Percentiles rank a stretch among this genome's conserved stretches.
phyloP scores from a whole-genome alignment of 2,113 vertebrate species.

The Sminthopsis crassicaudata region DNA sequence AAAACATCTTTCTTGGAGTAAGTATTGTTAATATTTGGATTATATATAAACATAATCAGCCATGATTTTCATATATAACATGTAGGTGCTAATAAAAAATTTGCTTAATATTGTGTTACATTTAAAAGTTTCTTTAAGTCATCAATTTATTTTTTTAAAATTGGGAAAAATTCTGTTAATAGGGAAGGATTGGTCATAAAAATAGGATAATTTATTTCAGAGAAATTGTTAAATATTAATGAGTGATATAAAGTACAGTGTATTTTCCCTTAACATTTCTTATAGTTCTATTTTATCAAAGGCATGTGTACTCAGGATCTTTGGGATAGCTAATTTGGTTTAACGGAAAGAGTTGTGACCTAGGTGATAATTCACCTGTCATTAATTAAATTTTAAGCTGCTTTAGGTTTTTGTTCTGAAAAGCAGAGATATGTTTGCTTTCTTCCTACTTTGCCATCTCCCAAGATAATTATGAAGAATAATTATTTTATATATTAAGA shows the following conservation, averaged over 20 bases:
- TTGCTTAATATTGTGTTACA: background rate
- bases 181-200: background rate
- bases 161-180: background rate
- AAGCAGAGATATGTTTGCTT: background rate
- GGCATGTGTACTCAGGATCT: background rate
- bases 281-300: background rate
- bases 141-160: background rate
- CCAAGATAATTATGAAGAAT: background rate
- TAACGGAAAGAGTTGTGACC: slow-evolving; percentile 20
- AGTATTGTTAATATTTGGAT: slow-evolving; percentile 65
- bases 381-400: background rate
- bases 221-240: slow-evolving; percentile 17
- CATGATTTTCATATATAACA: background rate
- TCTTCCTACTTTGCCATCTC: background rate
- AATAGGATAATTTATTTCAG: slow-evolving; percentile 41
- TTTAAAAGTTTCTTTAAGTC: slow-evolving; percentile 45
- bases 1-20: slow-evolving; percentile 99
- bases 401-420: background rate
- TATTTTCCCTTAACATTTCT: background rate
- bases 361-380: background rate
- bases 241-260: background rate
- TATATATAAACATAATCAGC: background rate
- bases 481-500: background rate
- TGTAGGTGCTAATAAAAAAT: background rate
- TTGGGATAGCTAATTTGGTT: background rate